Evolutionary conservation across 2,888 invertebrate species (phyloP), one percentile per base, ranked within the genome.

Genomic region (Spialia ferax): DNA sequence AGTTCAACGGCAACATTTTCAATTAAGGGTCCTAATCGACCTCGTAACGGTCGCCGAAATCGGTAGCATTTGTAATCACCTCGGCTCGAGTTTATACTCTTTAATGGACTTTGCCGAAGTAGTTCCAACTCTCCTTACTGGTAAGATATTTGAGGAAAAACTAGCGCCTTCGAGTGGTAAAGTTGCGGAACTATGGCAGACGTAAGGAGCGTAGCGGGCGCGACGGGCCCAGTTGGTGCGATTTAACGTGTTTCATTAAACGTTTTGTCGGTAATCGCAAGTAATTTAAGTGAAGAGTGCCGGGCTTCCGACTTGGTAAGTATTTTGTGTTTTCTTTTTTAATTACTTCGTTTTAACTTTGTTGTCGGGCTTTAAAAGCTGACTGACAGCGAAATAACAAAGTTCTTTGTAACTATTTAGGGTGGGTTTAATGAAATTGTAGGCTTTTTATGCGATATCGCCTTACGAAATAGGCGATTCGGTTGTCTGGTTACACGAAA

Each of bases 321-420:
- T 91, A 93, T 93, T 93, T 91, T 93, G 91, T 91, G 91, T 92
- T 93, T 92, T 92, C 92, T 92, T 93, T 93, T 93, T 93, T 93
- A 93, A 92, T 93, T 93, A 93, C 92, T 91, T 93, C 90, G 92
- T 93, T 93, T 91, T 89, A 93, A 93, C 92, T 93, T 93, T 89
- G 92, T 91, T 91, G 91, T 84, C 83, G 85, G 85, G 87, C 87
- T 90, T 91, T 91, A 90, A 92, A 92, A 89, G 89, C 89, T 91
- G 90, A 93, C 93, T 93, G 93, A 93, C 93, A 93, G 93, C 85
- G 87, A 88, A 93, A 91, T 91, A 91, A 91, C 90, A 87, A 89
- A 93, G 87, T 91, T 90, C 87, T 87, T 87, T 88, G 85, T 86
- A 92, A 93, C 91, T 93, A 92, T 92, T 90, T 88, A 86, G 87